These are phyloP conservation scores for Daboia siamensis DNA, from an alignment of 2,113 vertebrate genomes.

Conservation along the genomic window DNA sequence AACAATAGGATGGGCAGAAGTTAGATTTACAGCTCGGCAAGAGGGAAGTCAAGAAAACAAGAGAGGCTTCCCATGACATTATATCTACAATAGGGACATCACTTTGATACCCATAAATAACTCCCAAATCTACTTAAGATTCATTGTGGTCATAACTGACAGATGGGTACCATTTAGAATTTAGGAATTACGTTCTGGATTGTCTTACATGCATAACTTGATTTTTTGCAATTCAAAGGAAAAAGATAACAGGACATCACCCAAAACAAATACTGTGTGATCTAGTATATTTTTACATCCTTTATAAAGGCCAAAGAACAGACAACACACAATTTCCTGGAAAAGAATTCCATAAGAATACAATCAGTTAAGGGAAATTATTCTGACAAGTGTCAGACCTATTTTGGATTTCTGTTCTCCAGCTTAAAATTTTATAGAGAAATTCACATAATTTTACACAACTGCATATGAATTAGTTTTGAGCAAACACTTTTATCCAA, in stretches of 20 bases:
- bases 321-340: neutral
- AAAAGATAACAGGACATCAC: neutral
- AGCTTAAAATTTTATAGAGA: neutral
- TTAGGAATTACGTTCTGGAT: slow-evolving; percentile 46
- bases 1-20: slow-evolving; percentile 82
- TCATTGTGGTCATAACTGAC: slow-evolving; percentile 72
- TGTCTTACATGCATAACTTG: slow-evolving; percentile 29
- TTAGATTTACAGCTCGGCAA: slow-evolving; percentile 77
- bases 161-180: slow-evolving; percentile 64
- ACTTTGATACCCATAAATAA: slow-evolving; percentile 71
- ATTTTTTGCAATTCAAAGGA: slow-evolving; percentile 38
- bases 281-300: neutral
- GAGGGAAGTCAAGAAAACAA: slow-evolving; percentile 73
- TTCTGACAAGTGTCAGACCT: neutral
- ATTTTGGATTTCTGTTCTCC: neutral
- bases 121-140: slow-evolving; percentile 74
- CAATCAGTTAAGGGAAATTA: neutral
- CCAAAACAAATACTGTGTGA: neutral
- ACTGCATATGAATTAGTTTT: neutral
- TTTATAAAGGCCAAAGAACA: neutral
- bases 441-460: neutral
- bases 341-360: neutral
- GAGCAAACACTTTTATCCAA: neutral
- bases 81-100: slow-evolving; percentile 75
- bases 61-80: slow-evolving; percentile 67